Base-by-base conservation (phyloP, 2,113 vertebrate genomes). In the Noctilio leporinus region DNA sequence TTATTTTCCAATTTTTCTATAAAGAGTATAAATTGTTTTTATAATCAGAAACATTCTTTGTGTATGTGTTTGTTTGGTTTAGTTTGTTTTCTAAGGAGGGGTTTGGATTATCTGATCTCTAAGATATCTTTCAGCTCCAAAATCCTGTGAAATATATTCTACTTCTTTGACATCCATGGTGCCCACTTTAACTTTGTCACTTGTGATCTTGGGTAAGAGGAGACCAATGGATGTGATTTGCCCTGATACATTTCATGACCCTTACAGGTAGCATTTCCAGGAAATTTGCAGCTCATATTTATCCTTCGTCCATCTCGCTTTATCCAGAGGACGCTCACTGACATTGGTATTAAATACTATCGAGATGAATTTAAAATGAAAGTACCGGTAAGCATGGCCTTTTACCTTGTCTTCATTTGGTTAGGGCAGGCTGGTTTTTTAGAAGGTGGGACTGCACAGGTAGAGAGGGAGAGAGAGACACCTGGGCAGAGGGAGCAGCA, bases 321-420 rank as follows among this genome's bases (percentile, higher is more conserved):
- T 82, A 98, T 99, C 94, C 99, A 99, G 96, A 99, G 99, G 97
- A 94, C 99, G 3, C 98, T 99, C 43, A 98, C 99, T 95, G 99
- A 99, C 97, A 99, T 99, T 11, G 99, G 99, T 93, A 99, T 99
- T 95, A 99, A 99, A 93, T 98, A 99, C 97, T 99, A 99, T 75
- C 98, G 98, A 55, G 99, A 99, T 97, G 99, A 99, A 98, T 99
- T 99, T 98, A 99, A 99, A 99, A 99, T 99, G 99, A 99, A 99
- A 99, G 99, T 99, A 99, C 99, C 98, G 98, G 99, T 99, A 99
- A 99, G 98, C 98, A 97, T 98, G 97, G 93, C 80, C 86, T 96
- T 93, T 95, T 92, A 75, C 87, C 85, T 77, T 89, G 70, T 90
- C 45, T 97, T 88, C 86, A 55, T 55, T 78, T 91, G 85, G 81